These are phyloP conservation scores for Semnornis frantzii DNA, from an alignment of 2,113 vertebrate species.

Conservation along the genomic window DNA sequence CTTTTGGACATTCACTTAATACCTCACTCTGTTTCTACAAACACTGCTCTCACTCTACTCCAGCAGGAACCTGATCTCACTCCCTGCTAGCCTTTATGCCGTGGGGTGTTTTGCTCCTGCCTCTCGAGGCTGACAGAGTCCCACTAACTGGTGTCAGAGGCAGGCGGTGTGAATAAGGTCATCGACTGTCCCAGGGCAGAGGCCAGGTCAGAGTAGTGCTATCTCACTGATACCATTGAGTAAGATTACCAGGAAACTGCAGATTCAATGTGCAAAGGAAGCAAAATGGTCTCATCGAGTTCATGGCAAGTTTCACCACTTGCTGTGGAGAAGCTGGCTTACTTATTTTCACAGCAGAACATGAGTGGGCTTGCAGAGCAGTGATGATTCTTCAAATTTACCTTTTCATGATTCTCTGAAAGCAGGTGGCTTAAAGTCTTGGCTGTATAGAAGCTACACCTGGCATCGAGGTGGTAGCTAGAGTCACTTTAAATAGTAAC, in stretches of 20 bases:
- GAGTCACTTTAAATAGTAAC: background rate
- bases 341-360: background rate
- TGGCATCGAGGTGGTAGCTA: background rate
- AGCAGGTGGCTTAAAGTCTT: background rate
- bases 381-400: background rate
- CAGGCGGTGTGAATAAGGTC: background rate
- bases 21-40: background rate
- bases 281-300: background rate
- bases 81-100: background rate
- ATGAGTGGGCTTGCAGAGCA: background rate
- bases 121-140: background rate
- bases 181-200: background rate
- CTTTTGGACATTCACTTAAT: background rate
- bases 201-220: background rate
- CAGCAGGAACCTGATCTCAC: fast-evolving
- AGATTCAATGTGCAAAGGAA: background rate
- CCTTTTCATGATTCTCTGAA: background rate
- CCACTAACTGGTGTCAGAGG: fast-evolving
- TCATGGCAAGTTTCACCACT: background rate
- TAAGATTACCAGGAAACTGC: background rate
- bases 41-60: background rate
- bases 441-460: background rate
- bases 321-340: background rate
- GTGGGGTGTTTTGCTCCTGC: background rate
- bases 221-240: fast-evolving